These are phyloP conservation scores for Chitala chitala DNA, from an alignment of 2,113 vertebrate genomes.

Conservation along the genomic window DNA sequence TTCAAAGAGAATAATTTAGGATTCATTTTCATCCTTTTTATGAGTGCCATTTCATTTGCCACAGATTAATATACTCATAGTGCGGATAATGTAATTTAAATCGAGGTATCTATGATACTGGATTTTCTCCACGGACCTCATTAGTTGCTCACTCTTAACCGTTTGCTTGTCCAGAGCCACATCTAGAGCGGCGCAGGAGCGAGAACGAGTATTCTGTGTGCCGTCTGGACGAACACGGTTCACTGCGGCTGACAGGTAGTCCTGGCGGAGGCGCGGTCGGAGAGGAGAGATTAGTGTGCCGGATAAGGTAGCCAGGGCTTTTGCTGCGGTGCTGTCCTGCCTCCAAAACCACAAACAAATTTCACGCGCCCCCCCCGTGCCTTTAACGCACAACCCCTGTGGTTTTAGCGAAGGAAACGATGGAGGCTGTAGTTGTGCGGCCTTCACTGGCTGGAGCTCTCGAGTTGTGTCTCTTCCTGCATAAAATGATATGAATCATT, in stretches of 20 bases:
- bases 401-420: too few relatives aligned
- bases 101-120: constrained; percentile 10
- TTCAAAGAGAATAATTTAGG: background rate
- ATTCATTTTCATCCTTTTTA: background rate
- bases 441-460: too few relatives aligned
- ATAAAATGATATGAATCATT: too few relatives aligned
- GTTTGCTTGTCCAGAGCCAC: constrained; percentile 27
- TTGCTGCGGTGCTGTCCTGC: constrained; percentile 21
- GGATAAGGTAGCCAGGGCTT: constrained; percentile 25
- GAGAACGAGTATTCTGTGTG: constrained; percentile 24
- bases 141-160: constrained; percentile 36
- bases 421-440: too few relatives aligned
- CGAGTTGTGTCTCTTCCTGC: too few relatives aligned
- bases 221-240: constrained; percentile 31
- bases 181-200: constrained; percentile 31
- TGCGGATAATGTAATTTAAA: constrained; percentile 17
- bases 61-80: constrained; percentile 9
- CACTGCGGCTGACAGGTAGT: constrained; percentile 15
- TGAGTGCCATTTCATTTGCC: constrained; percentile 2
- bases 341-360: constrained; percentile 32
- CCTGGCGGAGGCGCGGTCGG: background rate
- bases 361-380: too few relatives aligned
- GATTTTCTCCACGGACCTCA: constrained; percentile 35
- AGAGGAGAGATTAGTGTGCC: constrained; percentile 20
- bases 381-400: too few relatives aligned